Evolutionary conservation across 2,113 vertebrate genomes (phyloP).

Genomic region (Hirundichthys speculiger): DNA sequence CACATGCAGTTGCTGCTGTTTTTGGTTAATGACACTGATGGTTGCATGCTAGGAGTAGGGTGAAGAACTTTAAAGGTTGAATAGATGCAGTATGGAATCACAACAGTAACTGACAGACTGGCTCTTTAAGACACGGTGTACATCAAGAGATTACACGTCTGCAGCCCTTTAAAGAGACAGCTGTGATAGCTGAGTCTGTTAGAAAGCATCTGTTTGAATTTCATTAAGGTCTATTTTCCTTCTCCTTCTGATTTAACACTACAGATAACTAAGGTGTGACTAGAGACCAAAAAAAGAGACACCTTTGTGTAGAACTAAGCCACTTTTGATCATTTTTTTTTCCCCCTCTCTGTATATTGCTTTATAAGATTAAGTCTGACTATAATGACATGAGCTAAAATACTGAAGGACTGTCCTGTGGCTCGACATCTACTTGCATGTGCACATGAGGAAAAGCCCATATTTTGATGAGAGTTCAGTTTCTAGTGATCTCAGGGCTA

Average conservation of each 20-base stretch:
- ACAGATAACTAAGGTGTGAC: neutral
- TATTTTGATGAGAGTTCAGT: slow-evolving; percentile 57
- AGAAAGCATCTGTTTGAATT: no score
- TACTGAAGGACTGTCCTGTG: slow-evolving; percentile 32
- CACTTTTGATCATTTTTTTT: slow-evolving; percentile 4
- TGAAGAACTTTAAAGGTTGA: no score
- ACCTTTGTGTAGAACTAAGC: neutral
- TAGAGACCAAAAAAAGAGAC: neutral
- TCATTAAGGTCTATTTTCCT: no score
- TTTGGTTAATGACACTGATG: no score
- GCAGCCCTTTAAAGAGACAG: no score
- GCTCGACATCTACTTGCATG: slow-evolving; percentile 47
- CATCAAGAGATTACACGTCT: no score
- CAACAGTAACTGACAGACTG: no score
- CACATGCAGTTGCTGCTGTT: no score
- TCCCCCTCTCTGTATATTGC: slow-evolving; percentile 5
- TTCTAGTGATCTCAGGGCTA: slow-evolving; percentile 66
- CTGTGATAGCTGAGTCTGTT: no score
- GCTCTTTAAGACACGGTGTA: no score
- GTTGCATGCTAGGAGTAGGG: no score
- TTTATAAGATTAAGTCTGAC: slow-evolving; percentile 18
- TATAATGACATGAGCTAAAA: slow-evolving; percentile 26
- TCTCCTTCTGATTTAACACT: neutral
- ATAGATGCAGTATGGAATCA: no score
- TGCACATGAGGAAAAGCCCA: slow-evolving; percentile 39